These are phyloP conservation scores for Erythrolamprus reginae DNA, from an alignment of 2,113 vertebrate species.

Conservation along the genomic window DNA sequence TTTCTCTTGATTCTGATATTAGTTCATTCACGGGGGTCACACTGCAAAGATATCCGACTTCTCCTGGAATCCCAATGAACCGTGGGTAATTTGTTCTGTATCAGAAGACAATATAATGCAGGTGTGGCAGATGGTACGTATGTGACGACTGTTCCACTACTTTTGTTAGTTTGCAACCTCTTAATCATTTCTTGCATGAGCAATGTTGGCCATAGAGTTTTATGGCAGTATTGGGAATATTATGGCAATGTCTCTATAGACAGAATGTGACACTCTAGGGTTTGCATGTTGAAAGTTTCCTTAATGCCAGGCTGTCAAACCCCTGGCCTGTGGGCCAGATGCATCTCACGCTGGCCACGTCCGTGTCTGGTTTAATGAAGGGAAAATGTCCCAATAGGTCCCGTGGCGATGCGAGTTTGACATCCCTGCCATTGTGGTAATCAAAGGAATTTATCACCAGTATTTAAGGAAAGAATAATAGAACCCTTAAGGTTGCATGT, in stretches of 20 bases:
- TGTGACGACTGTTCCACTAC: neutral
- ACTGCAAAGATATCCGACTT: slow-evolving; percentile 98
- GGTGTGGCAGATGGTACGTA: slow-evolving; percentile 97
- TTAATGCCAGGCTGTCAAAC: neutral
- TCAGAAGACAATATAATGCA: slow-evolving; percentile 99
- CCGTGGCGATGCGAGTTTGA: too few relatives aligned
- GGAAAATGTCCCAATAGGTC: too few relatives aligned
- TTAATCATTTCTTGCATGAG: neutral
- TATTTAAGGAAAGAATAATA: neutral
- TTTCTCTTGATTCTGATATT: slow-evolving; percentile 6
- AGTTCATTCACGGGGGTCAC: slow-evolving; percentile 98
- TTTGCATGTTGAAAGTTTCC: neutral
- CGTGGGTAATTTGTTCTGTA: slow-evolving; percentile 99
- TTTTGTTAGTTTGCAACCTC: neutral
- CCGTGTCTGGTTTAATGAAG: too few relatives aligned
- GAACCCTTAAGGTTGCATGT: neutral
- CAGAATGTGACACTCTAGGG: neutral
- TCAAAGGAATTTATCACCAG: neutral
- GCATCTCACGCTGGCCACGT: too few relatives aligned
- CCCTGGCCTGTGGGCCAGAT: too few relatives aligned
- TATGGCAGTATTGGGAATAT: too few relatives aligned
- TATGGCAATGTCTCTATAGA: neutral
- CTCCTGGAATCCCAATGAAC: slow-evolving; percentile 98
- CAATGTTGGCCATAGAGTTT: neutral
- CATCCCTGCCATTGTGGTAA: neutral